phyloP scores from a whole-genome alignment of 2,113 vertebrate species.

The Steatornis caripensis region DNA sequence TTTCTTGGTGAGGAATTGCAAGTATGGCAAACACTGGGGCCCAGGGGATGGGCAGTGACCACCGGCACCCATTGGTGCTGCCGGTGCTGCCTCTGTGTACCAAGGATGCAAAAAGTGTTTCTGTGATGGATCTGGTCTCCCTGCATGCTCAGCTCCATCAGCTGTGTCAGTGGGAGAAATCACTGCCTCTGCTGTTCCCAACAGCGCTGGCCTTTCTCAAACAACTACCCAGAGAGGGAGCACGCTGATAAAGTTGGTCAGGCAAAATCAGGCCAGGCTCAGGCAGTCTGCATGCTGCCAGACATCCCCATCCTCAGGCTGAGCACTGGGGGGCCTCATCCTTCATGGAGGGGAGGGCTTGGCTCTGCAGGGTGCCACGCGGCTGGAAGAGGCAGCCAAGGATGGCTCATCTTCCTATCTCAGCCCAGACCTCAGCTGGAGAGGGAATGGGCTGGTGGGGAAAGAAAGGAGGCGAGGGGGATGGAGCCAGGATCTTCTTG shows the following conservation, averaged over 20 bases:
- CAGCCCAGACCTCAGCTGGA: not conserved
- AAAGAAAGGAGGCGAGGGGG: not conserved
- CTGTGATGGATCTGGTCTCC: not conserved
- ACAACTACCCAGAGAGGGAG: not conserved
- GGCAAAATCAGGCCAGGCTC: not conserved
- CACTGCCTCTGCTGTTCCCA: not conserved
- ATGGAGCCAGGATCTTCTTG: not conserved
- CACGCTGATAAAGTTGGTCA: not conserved
- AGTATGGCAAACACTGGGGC: not conserved
- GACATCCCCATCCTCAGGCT: not conserved
- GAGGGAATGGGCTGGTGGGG: not conserved
- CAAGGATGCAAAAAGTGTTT: not conserved
- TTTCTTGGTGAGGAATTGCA: not conserved
- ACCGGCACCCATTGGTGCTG: not conserved
- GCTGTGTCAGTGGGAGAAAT: not conserved
- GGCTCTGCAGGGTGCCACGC: not conserved
- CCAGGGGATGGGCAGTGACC: not conserved
- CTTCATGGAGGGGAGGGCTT: not conserved
- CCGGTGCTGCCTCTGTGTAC: not conserved
- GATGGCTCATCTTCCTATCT: not conserved
- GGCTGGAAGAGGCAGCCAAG: not conserved
- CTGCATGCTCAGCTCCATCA: accelerated
- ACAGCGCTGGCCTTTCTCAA: not conserved
- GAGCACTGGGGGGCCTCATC: not conserved
- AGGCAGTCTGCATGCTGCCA: not conserved